Evolutionary conservation across 2,888 invertebrate species (phyloP).

Genomic region (Himalopsyche japonica): DNA sequence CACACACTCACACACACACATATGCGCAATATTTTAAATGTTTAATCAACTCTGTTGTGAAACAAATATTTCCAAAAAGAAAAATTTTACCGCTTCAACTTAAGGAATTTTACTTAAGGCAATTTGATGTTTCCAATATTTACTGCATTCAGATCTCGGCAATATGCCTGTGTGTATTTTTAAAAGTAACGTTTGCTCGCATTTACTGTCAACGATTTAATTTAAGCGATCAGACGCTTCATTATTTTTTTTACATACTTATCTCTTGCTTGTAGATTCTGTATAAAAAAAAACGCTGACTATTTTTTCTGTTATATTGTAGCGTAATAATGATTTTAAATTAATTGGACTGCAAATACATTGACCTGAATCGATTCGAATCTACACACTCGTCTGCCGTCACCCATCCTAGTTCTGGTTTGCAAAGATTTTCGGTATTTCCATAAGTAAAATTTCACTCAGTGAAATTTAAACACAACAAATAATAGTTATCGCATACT

Average conservation of each 20-base stretch:
- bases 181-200: background rate
- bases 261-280: background rate
- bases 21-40: slow-evolving; percentile 19
- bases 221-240: background rate
- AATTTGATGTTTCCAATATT: background rate
- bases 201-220: background rate
- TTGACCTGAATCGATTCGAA: background rate
- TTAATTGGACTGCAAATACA: background rate
- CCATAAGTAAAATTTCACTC: background rate
- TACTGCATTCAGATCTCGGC: background rate
- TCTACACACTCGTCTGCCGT: background rate
- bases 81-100: background rate
- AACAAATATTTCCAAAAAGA: background rate
- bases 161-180: background rate
- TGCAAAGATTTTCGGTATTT: background rate
- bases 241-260: background rate
- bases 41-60: background rate
- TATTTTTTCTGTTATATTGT: background rate
- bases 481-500: background rate
- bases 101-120: background rate
- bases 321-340: background rate
- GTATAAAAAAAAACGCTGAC: background rate
- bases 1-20: too few relatives aligned
- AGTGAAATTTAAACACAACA: background rate
- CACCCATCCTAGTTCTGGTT: background rate